Base-by-base conservation (phyloP, 2,888 invertebrate genomes). In the Volucella zonaria region DNA sequence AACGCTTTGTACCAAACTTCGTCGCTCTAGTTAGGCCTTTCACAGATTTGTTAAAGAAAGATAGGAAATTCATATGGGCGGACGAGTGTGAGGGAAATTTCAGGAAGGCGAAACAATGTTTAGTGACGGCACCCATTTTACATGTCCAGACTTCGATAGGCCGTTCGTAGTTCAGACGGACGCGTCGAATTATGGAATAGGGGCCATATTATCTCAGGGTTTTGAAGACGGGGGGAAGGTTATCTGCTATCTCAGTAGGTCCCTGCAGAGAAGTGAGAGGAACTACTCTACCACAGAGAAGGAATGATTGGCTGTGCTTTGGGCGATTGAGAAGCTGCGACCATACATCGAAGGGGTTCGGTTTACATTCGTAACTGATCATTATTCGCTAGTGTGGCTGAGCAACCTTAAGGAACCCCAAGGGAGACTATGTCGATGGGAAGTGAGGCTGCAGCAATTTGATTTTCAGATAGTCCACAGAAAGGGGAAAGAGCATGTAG, bases 321-420 rank as follows among this genome's bases (percentile, higher is more conserved):
- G 49, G 49, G 49, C 15, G 18, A 15, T 43, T 59, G 58, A 59
- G 58, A 59, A 59, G 15, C 42, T 42, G 15, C 42, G 42, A 2
- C 15, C 42, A 11, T 43, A 59, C 12, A 59, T 59, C 58, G 42
- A 59, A 59, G 42, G 42, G 4, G 58, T 59, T 59, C 42, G 58
- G 12, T 15, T 59, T 18, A 59, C 58, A 40, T 40, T 42, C 12
- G 58, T 59, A 43, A 59, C 18, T 15, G 43, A 59, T 59, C 59
- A 59, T 18, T 42, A 43, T 18, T 59, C 18, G 3, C 12, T 15
- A 18, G 23, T 52, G 12, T 52, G 52, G 52, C 23, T 52, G 52
- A 52, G 23, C 11, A 52, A 23, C 9, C 52, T 52, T 9, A 52
- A 52, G 4, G 23, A 52, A 23, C 52, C 52, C 1, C 12, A 12